Evolutionary conservation across 1,140 invertebrate genomes (phyloP), one percentile per base, ranked within the genome.

Genomic region (Babylonia areolata): DNA sequence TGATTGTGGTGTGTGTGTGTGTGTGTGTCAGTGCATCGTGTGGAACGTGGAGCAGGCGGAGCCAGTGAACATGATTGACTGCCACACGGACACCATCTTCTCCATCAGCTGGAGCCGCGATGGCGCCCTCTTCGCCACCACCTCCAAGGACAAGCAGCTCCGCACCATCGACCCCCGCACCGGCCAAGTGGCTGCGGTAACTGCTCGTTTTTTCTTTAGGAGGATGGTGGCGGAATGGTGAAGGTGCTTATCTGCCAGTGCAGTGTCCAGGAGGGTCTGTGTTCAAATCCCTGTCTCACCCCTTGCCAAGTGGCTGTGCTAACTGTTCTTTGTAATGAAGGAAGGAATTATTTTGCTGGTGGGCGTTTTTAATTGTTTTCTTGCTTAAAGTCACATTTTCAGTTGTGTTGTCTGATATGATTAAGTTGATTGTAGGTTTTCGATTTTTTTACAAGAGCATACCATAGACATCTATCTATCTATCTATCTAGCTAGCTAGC

Each of bases 21-120:
- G 42, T 46, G 42, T 46, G 42, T 46, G 42, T 46, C 79, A 93
- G 93, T 91, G 91, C 79, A 91, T 94, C 64, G 40, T 46, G 95
- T 99, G 98, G 98, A 97, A 99, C 92, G 96, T 98, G 35, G 98
- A 98, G 81, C 99, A 97, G 39, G 99, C 98, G 2, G 97, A 97
- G 93, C 97, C 97, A 20, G 95, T 98, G 12, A 97, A 96, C 90
- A 95, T 97, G 2, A 97, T 99, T 86, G 96, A 97, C 91, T 97
- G 97, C 91, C 98, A 99, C 95, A 95, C 95, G 9, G 98, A 99
- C 94, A 97, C 97, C 9, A 98, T 99, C 90, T 97, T 98, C 94
- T 97, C 97, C 89, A 96, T 99, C 95, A 97, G 97, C 3, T 97
- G 99, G 94, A 99, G 98, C 93, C 95, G 97, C 39, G 97, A 98